These are phyloP conservation scores for Drepana falcataria DNA, from an alignment of 2,888 invertebrate species.

Conservation along the genomic window DNA sequence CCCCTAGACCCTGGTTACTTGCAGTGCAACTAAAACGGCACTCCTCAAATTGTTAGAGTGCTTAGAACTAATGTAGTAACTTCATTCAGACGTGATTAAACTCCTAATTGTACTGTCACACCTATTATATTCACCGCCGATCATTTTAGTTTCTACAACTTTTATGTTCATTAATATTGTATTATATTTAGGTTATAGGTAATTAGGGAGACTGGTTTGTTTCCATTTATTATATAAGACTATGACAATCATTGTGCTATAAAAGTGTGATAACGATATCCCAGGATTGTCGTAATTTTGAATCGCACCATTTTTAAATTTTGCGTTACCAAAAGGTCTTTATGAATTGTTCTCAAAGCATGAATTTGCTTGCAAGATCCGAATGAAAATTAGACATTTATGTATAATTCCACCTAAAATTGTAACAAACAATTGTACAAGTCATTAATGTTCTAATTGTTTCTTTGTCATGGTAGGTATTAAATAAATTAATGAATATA, in stretches of 20 bases:
- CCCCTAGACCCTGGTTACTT: slow-evolving; percentile 9
- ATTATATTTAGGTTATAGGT: background rate
- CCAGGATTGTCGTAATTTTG: background rate
- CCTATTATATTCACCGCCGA: background rate
- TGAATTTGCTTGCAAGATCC: background rate
- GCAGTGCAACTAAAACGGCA: slow-evolving; percentile 17
- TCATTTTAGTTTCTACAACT: background rate
- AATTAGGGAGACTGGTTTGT: background rate
- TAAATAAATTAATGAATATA: slow-evolving; percentile 17
- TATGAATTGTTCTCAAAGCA: background rate
- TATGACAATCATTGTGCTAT: background rate
- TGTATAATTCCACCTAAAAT: slow-evolving; percentile 3
- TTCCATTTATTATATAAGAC: background rate
- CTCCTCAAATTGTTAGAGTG: background rate
- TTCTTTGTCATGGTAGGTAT: slow-evolving; percentile 15
- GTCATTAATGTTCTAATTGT: slow-evolving; percentile 9
- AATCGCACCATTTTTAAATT: background rate
- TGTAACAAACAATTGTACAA: background rate
- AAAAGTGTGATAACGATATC: background rate
- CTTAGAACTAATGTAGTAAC: background rate
- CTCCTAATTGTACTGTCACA: background rate
- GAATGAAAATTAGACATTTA: background rate
- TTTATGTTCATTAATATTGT: background rate
- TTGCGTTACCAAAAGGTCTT: too few species aligned
- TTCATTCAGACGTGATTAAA: too few species aligned